phyloP scores from a whole-genome alignment of 2,113 vertebrate species.

The Notarius lentiginosus region DNA sequence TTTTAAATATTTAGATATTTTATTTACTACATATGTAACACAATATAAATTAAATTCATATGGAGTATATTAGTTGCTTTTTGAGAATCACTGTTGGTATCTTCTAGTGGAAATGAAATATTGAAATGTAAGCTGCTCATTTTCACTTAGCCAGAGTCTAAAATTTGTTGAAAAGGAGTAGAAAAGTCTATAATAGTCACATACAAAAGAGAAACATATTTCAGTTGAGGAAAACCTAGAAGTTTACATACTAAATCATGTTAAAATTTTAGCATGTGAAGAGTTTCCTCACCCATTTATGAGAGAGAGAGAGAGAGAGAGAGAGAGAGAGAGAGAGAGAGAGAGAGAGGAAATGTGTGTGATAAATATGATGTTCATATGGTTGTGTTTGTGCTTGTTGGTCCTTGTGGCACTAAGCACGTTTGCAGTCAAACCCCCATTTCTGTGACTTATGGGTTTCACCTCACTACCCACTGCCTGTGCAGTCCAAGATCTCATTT shows the following conservation, averaged over 20 bases:
- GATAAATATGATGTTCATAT: slow-evolving; percentile 5
- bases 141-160: neutral
- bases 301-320: neutral
- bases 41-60: neutral
- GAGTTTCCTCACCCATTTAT: neutral
- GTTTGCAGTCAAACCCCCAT: slow-evolving; percentile 4
- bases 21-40: neutral
- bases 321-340: neutral
- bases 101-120: neutral
- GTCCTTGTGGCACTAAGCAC: neutral
- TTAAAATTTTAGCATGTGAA: neutral
- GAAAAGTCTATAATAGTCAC: neutral
- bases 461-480: neutral
- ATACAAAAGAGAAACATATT: neutral
- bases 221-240: neutral
- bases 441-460: slow-evolving; percentile 19
- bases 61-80: neutral
- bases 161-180: neutral
- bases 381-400: neutral
- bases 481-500: slow-evolving; percentile 5
- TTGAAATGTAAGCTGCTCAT: neutral
- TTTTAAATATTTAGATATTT: neutral
- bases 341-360: neutral
- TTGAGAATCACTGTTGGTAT: neutral
- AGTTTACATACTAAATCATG: neutral